A percentile compares a stretch with the other conserved stretches of the same genome.
These are phyloP conservation scores for Anastatus disparis DNA, from an alignment of 1,140 invertebrate species.

Conservation along the genomic window DNA sequence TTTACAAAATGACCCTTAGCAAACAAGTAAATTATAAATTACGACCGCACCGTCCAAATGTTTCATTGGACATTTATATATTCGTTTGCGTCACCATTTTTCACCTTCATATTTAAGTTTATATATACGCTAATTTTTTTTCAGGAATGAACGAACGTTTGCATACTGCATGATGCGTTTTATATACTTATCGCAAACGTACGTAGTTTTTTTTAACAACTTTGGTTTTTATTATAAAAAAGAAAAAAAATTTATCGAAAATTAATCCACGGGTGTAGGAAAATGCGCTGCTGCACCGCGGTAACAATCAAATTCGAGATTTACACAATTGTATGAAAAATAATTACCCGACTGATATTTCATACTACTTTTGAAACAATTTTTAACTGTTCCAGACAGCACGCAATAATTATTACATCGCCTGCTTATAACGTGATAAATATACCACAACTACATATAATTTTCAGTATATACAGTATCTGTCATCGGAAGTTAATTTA, in stretches of 20 bases:
- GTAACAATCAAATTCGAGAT: conserved; percentile 16
- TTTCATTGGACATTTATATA: conserved; percentile 13
- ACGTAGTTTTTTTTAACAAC: conserved; percentile 29
- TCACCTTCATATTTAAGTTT: conserved; percentile 4
- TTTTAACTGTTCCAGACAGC: conserved; percentile 40
- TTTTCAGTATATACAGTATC: conserved; percentile 43
- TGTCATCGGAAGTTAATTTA: conserved; percentile 36
- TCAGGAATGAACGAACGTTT: conserved; percentile 10
- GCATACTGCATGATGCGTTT: background rate
- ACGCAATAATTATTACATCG: conserved; percentile 35
- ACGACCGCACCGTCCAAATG: background rate
- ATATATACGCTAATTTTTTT: conserved; percentile 15
- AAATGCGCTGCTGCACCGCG: conserved; percentile 8
- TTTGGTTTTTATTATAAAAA: conserved; percentile 28
- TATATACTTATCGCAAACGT: conserved; percentile 11
- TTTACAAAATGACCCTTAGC: conserved; percentile 23
- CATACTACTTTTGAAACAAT: conserved; percentile 24
- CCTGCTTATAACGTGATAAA: conserved; percentile 41
- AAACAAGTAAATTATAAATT: conserved; percentile 20
- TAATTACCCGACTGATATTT: conserved; percentile 20
- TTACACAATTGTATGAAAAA: conserved; percentile 32
- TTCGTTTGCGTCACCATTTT: too few species aligned
- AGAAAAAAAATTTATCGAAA: conserved; percentile 27
- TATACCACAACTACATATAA: conserved; percentile 43
- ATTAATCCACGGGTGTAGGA: conserved; percentile 13